These are phyloP conservation scores for Allygus modestus DNA, from an alignment of 2,888 invertebrate genomes.

Conservation along the genomic window DNA sequence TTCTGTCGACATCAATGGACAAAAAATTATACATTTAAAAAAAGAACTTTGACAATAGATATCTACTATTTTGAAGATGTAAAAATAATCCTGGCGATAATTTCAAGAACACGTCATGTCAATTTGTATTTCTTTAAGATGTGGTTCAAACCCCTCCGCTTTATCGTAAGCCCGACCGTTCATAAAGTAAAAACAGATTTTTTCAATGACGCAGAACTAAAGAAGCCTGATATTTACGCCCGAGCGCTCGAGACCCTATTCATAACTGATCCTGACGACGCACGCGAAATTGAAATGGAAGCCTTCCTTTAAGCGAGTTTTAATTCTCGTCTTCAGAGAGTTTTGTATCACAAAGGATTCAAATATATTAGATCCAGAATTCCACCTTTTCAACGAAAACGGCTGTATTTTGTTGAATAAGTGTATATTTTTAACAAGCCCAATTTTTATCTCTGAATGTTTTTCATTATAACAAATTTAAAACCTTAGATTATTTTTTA, in stretches of 20 bases:
- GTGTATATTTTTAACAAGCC: too few species aligned
- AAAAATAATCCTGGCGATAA: too few species aligned
- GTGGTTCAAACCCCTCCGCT: not conserved
- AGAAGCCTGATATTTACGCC: not conserved
- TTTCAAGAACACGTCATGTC: too few species aligned
- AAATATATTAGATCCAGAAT: not conserved
- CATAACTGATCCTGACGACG: not conserved
- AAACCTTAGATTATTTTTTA: too few species aligned
- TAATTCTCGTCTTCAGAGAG: not conserved
- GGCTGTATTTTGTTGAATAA: not conserved
- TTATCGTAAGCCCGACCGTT: not conserved
- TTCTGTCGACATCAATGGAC: too few species aligned
- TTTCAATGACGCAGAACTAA: not conserved
- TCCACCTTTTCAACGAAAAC: not conserved
- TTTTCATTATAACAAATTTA: too few species aligned
- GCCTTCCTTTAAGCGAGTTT: not conserved
- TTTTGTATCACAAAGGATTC: slow-evolving; percentile 2
- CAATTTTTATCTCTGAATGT: too few species aligned
- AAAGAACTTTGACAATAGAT: too few species aligned
- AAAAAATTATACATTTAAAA: too few species aligned
- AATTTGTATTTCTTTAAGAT: too few species aligned
- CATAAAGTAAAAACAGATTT: not conserved
- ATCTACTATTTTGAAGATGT: too few species aligned
- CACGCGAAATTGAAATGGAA: slow-evolving; percentile 13
- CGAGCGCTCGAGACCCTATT: not conserved